These are phyloP conservation scores for Tragulus kanchil DNA, from an alignment of 2,113 vertebrate genomes.

Conservation along the genomic window DNA sequence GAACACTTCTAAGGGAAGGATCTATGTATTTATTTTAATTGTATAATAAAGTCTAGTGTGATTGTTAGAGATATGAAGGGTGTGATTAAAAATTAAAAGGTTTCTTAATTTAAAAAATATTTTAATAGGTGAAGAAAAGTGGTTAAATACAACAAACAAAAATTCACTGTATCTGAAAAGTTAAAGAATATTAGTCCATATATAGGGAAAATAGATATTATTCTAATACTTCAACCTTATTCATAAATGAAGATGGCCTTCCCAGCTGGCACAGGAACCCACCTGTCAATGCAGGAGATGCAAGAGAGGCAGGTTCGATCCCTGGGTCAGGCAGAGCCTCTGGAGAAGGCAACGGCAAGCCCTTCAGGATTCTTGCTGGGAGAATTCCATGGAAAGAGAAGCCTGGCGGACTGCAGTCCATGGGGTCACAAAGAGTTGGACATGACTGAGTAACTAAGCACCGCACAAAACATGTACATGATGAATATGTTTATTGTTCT, in stretches of 20 bases:
- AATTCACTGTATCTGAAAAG: neutral
- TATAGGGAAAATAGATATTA: neutral
- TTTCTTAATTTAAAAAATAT: constrained; percentile 34
- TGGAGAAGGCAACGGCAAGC: neutral
- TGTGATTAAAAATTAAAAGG: neutral
- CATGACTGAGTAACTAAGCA: no score
- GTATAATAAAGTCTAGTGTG: constrained; percentile 13
- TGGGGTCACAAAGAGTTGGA: no score
- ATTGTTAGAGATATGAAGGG: neutral
- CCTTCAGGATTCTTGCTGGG: neutral
- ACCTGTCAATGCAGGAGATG: neutral
- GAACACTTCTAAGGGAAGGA: neutral
- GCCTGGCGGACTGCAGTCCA: no score
- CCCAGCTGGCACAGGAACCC: neutral
- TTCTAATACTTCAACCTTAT: constrained; percentile 15
- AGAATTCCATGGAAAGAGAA: no score
- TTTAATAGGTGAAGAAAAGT: neutral
- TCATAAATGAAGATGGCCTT: neutral
- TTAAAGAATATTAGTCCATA: neutral
- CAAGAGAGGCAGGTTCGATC: neutral
- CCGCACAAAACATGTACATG: neutral
- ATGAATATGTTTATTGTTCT: neutral
- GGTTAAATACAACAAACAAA: constrained; percentile 36
- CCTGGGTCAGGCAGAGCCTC: neutral
- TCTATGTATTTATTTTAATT: neutral